These are phyloP conservation scores for Drosophila pseudotalamancana DNA, from an alignment of 2,888 invertebrate genomes.

Conservation along the genomic window DNA sequence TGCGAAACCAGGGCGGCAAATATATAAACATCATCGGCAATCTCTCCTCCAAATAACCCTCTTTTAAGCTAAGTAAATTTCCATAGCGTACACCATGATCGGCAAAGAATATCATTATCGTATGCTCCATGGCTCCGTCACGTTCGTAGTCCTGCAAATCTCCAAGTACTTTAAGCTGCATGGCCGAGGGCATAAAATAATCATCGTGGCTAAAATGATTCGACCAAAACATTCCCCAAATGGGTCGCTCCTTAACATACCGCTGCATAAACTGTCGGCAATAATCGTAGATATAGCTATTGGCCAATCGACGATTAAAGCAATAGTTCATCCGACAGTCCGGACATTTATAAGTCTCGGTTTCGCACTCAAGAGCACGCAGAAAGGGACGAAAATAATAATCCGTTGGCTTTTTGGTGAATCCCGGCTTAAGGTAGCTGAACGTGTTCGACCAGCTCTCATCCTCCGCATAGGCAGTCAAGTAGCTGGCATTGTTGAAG, in stretches of 20 bases:
- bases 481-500: conserved; percentile 88
- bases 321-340: conserved; percentile 85
- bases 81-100: conserved; percentile 91
- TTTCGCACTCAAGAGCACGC: conserved; percentile 87
- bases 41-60: conserved; percentile 91
- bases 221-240: conserved; percentile 91
- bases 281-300: conserved; percentile 88
- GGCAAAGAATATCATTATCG: conserved; percentile 89
- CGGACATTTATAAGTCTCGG: conserved; percentile 60
- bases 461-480: conserved; percentile 92
- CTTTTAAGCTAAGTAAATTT: conserved; percentile 86
- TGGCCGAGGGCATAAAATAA: conserved; percentile 87
- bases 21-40: conserved; percentile 89
- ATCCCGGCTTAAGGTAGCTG: conserved; percentile 88
- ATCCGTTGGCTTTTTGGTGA: conserved; percentile 89
- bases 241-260: conserved; percentile 86
- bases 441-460: conserved; percentile 85
- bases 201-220: conserved; percentile 89
- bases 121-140: conserved; percentile 86
- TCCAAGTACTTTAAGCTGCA: conserved; percentile 87
- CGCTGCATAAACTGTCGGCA: conserved; percentile 87
- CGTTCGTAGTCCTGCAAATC: conserved; percentile 86
- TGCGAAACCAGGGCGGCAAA: conserved; percentile 87
- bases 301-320: conserved; percentile 86
- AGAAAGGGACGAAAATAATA: conserved; percentile 91